A percentile compares a stretch with the other conserved stretches of the same genome.
Evolutionary conservation across 1,140 invertebrate species (phyloP).

Genomic region (Adoxophyes honmai): DNA sequence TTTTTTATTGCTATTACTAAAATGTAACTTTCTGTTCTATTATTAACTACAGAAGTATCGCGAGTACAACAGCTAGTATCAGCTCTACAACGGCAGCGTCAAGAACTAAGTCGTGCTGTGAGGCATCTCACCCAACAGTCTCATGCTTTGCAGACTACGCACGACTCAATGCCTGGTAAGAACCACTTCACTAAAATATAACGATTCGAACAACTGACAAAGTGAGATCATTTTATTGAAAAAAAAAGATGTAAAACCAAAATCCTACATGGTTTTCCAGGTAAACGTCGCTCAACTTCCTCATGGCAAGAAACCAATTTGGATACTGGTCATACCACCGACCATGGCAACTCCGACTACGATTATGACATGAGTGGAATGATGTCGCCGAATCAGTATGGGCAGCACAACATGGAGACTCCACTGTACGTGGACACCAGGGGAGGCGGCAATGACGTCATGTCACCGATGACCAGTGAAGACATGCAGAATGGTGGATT

Average conservation of each 20-base stretch:
- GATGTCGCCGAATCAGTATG: slow-evolving; percentile 43
- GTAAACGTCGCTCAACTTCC: slow-evolving; percentile 59
- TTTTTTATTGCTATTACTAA: too few relatives aligned
- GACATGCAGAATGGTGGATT: slow-evolving; percentile 74
- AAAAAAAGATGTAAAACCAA: too few relatives aligned
- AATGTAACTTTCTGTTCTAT: neutral
- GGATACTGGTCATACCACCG: slow-evolving; percentile 85
- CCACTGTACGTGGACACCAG: slow-evolving; percentile 78
- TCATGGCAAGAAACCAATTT: slow-evolving; percentile 94
- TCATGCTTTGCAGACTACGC: slow-evolving; percentile 68
- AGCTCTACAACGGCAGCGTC: slow-evolving; percentile 89
- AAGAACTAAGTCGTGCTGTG: slow-evolving; percentile 89
- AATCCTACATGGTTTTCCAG: slow-evolving; percentile 24
- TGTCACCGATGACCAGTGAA: slow-evolving; percentile 68
- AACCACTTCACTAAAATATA: too few relatives aligned
- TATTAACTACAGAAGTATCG: slow-evolving; percentile 82
- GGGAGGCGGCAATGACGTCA: slow-evolving; percentile 38
- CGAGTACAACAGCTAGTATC: slow-evolving; percentile 90
- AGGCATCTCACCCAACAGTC: slow-evolving; percentile 88
- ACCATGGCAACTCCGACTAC: slow-evolving; percentile 75
- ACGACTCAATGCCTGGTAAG: slow-evolving; percentile 52
- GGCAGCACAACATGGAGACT: slow-evolving; percentile 40
- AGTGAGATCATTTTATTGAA: too few relatives aligned
- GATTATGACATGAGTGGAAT: slow-evolving; percentile 42
- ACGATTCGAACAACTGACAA: too few relatives aligned